Percentiles rank a stretch among this genome's conserved stretches.
Evolutionary conservation across 2,113 vertebrate species (phyloP).

Genomic region (Zosterops hypoxanthus): DNA sequence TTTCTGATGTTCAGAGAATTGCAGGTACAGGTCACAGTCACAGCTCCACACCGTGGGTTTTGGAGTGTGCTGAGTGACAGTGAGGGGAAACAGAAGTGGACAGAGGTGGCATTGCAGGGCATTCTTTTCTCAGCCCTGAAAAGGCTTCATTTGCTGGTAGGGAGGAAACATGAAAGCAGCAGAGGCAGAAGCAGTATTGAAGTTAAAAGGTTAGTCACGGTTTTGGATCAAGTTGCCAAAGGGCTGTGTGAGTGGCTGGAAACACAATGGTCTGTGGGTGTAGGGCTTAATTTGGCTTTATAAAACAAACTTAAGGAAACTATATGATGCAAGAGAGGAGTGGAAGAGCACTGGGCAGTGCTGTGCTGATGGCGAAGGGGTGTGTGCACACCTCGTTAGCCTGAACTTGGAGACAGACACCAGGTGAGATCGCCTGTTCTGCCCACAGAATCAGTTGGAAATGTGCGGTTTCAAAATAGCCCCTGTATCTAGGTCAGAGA

Average conservation of each 20-base stretch:
- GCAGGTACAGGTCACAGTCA: not conserved
- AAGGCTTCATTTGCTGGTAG: not conserved
- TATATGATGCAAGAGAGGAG: not conserved
- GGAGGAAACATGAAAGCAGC: not conserved
- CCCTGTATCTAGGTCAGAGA: not conserved
- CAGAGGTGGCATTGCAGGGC: not conserved
- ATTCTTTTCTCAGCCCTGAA: not conserved
- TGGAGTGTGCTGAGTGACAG: not conserved
- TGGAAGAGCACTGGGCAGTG: not conserved
- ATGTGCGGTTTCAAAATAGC: not conserved
- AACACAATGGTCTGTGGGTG: not conserved
- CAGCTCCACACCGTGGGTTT: not conserved
- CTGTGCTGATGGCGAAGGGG: accelerated
- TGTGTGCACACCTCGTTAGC: accelerated
- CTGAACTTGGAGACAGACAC: not conserved
- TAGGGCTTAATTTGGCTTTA: not conserved
- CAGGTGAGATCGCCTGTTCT: accelerated
- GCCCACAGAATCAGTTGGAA: not conserved
- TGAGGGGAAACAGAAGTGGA: not conserved
- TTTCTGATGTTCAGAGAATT: not conserved
- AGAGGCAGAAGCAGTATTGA: too few relatives aligned
- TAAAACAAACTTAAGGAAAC: not conserved
- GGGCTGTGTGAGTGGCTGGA: not conserved
- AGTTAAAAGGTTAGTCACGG: not conserved
- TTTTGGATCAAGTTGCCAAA: not conserved